Evolutionary conservation across 2,888 invertebrate genomes (phyloP).

Genomic region (Pycnomerus fuliginosus): DNA sequence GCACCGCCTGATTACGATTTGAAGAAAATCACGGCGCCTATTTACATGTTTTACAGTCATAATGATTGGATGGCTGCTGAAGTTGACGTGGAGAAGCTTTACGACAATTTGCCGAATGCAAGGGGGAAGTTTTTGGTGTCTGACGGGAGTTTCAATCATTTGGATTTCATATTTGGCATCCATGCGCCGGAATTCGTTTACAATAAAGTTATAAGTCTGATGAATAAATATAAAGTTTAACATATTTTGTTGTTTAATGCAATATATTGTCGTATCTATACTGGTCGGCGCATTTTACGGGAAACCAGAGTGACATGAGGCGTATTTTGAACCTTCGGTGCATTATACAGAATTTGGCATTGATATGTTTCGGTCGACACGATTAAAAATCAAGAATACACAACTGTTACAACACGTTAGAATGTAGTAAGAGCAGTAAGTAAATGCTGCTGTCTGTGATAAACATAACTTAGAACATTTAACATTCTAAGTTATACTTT

Average conservation of each 20-base stretch:
- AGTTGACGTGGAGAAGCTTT: slow-evolving; percentile 31
- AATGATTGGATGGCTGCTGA: slow-evolving; percentile 57
- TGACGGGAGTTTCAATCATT: slow-evolving; percentile 44
- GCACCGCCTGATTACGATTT: slow-evolving; percentile 53
- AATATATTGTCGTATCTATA: not conserved
- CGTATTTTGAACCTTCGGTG: not conserved
- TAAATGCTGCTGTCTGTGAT: no score
- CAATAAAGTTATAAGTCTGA: slow-evolving; percentile 36
- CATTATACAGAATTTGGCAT: not conserved
- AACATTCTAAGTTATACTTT: no score
- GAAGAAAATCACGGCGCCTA: slow-evolving; percentile 48
- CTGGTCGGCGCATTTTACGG: no score
- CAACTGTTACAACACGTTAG: no score
- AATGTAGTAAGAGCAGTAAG: no score
- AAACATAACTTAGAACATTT: no score
- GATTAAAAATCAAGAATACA: no score
- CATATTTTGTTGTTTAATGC: not conserved
- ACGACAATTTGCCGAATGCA: slow-evolving; percentile 41
- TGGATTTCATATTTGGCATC: slow-evolving; percentile 45
- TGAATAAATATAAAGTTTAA: slow-evolving; percentile 20
- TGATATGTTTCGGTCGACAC: no score
- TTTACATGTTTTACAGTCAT: slow-evolving; percentile 53
- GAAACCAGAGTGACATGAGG: no score
- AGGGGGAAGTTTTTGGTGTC: slow-evolving; percentile 37
- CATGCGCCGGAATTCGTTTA: slow-evolving; percentile 41